Evolutionary conservation across 2,888 invertebrate species (phyloP).

Genomic region (Schizotus pectinicornis): DNA sequence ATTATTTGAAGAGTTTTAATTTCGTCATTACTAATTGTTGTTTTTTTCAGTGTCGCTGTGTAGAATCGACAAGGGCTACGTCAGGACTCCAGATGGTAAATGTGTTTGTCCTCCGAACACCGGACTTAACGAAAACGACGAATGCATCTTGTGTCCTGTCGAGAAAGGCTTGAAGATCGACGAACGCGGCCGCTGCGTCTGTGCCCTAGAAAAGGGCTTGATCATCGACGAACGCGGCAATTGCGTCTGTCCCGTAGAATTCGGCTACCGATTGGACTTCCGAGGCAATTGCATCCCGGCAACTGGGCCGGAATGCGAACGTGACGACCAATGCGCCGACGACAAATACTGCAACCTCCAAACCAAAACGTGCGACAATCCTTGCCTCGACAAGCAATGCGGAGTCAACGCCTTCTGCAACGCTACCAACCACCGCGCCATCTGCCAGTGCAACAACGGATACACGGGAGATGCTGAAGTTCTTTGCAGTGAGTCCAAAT

Average conservation of each 20-base stretch:
- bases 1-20: conserved; percentile 50
- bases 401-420: conserved; percentile 80
- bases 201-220: conserved; percentile 79
- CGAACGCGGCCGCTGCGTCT: conserved; percentile 80
- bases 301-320: conserved; percentile 67
- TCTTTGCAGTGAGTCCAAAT: conserved; percentile 75
- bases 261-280: conserved; percentile 68
- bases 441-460: conserved; percentile 79
- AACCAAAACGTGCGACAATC: conserved; percentile 77
- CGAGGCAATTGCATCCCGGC: conserved; percentile 67
- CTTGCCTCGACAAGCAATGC: conserved; percentile 77
- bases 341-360: conserved; percentile 74
- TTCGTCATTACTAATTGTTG: conserved; percentile 6
- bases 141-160: conserved; percentile 75
- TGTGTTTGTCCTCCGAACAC: conserved; percentile 80
- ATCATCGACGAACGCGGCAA: conserved; percentile 77
- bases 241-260: conserved; percentile 76
- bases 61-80: conserved; percentile 71
- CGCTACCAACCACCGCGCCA: conserved; percentile 75
- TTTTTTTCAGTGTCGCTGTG: conserved; percentile 65
- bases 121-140: conserved; percentile 77
- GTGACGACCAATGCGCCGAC: conserved; percentile 77
- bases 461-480: conserved; percentile 78
- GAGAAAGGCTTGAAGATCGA: conserved; percentile 78
- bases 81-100: conserved; percentile 68